Evolutionary conservation across 2,113 vertebrate genomes (phyloP).

Genomic region (Tetraodon nigroviridis): DNA sequence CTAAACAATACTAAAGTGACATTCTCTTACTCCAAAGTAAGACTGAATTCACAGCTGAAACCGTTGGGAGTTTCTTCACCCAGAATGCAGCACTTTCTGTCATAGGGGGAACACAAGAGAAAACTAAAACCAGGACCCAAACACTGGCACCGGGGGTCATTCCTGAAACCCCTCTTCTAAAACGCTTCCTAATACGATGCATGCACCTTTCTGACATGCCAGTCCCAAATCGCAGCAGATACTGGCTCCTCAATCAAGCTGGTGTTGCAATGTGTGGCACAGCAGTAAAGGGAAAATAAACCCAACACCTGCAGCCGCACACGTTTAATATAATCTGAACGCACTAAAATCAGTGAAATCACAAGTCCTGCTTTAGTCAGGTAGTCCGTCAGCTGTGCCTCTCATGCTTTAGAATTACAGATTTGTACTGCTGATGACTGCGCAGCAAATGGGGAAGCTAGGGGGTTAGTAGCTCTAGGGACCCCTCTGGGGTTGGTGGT

Average conservation of each 20-base stretch:
- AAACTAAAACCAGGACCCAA: slow-evolving; percentile 33
- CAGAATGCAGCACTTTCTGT: slow-evolving; percentile 11
- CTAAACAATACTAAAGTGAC: slow-evolving; percentile 68
- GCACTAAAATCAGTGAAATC: slow-evolving; percentile 35
- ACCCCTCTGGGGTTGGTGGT: slow-evolving; percentile 37
- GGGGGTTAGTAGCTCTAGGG: slow-evolving; percentile 24
- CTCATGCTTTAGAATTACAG: slow-evolving; percentile 34
- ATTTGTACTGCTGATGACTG: slow-evolving; percentile 32
- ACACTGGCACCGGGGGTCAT: slow-evolving; percentile 20
- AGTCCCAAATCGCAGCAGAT: slow-evolving; percentile 23
- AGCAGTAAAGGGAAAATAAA: slow-evolving; percentile 39
- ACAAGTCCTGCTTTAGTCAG: slow-evolving; percentile 30
- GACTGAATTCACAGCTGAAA: slow-evolving; percentile 65
- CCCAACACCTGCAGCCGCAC: slow-evolving; percentile 24
- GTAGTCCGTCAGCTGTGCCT: slow-evolving; percentile 41
- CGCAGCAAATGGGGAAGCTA: slow-evolving; percentile 29
- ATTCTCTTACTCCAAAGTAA: slow-evolving; percentile 59
- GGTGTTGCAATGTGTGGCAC: slow-evolving; percentile 46
- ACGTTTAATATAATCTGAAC: slow-evolving; percentile 36
- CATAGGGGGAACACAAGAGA: slow-evolving; percentile 16
- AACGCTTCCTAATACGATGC: slow-evolving; percentile 39
- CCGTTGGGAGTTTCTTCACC: slow-evolving; percentile 40
- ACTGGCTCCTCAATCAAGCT: slow-evolving; percentile 36
- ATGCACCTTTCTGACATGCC: slow-evolving; percentile 35
- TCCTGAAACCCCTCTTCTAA: slow-evolving; percentile 6